Conservation (phyloP, 2,888 invertebrate genomes). For the Bedellia somnulentella region DNA sequence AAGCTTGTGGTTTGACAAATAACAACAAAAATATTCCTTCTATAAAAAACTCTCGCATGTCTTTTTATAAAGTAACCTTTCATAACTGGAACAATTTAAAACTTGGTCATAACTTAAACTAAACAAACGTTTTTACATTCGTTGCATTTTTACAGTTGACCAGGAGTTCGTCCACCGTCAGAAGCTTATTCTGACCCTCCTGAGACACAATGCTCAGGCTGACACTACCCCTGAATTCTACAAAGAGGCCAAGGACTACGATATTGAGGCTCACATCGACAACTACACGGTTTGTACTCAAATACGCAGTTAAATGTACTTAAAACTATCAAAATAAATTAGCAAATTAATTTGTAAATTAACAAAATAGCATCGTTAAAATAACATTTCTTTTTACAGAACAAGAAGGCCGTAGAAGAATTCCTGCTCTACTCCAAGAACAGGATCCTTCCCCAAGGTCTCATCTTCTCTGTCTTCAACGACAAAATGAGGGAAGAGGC, state of each 20-base stretch:
- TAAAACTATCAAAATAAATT: too few species aligned
- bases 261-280: conserved; percentile 30
- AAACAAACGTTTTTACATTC: conserved; percentile 2
- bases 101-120: too few species aligned
- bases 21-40: too few species aligned
- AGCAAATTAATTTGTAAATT: too few species aligned
- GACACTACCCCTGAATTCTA: conserved; percentile 29
- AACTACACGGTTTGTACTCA: conserved; percentile 29
- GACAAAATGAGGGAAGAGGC: conserved; percentile 45
- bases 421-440: conserved; percentile 36
- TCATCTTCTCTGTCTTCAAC: conserved; percentile 53
- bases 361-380: conserved; percentile 23
- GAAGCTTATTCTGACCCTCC: conserved; percentile 39
- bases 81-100: too few species aligned
- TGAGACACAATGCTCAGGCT: conserved; percentile 36
- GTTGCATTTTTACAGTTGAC: conserved; percentile 16
- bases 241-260: conserved; percentile 28
- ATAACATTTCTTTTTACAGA: conserved; percentile 28
- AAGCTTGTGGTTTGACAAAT: too few species aligned
- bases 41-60: too few species aligned
- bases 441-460: conserved; percentile 47
- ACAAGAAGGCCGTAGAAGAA: conserved; percentile 38
- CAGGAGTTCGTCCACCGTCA: conserved; percentile 27
- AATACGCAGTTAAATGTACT: background rate
- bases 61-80: too few species aligned